These are phyloP conservation scores for Podabrus alpinus DNA, from an alignment of 2,888 invertebrate genomes.

Conservation along the genomic window DNA sequence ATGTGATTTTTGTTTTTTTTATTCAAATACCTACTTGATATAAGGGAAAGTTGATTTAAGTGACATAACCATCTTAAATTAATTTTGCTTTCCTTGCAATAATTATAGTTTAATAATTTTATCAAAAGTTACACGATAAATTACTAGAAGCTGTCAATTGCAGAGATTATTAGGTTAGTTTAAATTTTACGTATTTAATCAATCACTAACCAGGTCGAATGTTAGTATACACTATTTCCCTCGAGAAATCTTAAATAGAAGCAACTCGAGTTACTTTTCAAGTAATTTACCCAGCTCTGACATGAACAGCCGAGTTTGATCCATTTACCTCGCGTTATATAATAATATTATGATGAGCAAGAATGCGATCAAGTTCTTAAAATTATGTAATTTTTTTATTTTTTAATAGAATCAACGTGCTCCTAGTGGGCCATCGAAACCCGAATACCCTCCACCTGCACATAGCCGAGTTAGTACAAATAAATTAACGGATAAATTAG, in stretches of 20 bases:
- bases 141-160: background rate
- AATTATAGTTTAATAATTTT: background rate
- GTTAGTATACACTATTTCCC: background rate
- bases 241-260: background rate
- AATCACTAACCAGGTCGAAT: background rate
- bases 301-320: background rate
- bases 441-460: slow-evolving; percentile 58
- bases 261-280: too few relatives aligned
- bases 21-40: too few relatives aligned
- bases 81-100: background rate
- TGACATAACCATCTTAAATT: background rate
- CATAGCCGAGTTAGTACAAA: slow-evolving; percentile 49
- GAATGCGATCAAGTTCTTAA: too few relatives aligned
- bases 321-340: background rate
- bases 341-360: too few relatives aligned
- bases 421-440: slow-evolving; percentile 52
- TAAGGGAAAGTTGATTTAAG: background rate
- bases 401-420: slow-evolving; percentile 46
- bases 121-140: background rate
- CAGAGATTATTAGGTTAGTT: background rate
- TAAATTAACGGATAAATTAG: slow-evolving; percentile 47
- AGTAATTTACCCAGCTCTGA: too few relatives aligned
- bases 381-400: background rate
- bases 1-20: too few relatives aligned
- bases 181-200: slow-evolving; percentile 5